Base-by-base conservation (phyloP, 2,888 invertebrate species). In the Tuberolachnus salignus region DNA sequence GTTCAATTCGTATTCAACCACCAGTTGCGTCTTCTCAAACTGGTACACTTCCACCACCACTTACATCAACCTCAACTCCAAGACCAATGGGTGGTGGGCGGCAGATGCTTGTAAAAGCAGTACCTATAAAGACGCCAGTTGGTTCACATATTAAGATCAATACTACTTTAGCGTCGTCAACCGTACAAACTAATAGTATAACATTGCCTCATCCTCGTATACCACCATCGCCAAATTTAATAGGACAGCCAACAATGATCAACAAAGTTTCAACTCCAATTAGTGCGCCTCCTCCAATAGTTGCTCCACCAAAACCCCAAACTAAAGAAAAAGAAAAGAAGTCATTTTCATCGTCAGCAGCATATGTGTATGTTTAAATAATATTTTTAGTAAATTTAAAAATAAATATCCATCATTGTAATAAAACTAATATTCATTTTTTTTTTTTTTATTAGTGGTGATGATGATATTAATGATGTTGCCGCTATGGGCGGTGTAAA, bases 401-500 rank as follows among this genome's bases (percentile, higher is more conserved):
- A 49, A 19, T 19, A 53, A 19, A 19, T 6, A 21, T 55, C 1
- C 13, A 55, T 16, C 34, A 34, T 34, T 34, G 6, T 34, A 34
- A 34, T 34, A 34, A 4, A 34, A 34, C 6, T 34, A 26, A 10
- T 51, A 11, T 72, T 63, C 0, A 53, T 26, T 26, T 55, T 42
- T 16, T 42, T 84, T 69, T 49, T 66, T 51, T 72, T 51, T 16
- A 59, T 69, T 75, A 83, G 83, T 57, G 83, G 82, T 11, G 83
- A 83, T 67, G 83, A 82, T 80, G 83, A 98, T 86, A 97, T 98
- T 84, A 98, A 98, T 85, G 98, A 98, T 87, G 98, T 98, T 16
- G 97, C 98, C 46, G 97, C 98, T 13, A 98, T 98, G 98, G 98
- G 98, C 82, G 98, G 98, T 71, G 98, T 98, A 78, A 98, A 98